phyloP scores from a whole-genome alignment of 2,888 invertebrate species.

The Clitarchus hookeri region DNA sequence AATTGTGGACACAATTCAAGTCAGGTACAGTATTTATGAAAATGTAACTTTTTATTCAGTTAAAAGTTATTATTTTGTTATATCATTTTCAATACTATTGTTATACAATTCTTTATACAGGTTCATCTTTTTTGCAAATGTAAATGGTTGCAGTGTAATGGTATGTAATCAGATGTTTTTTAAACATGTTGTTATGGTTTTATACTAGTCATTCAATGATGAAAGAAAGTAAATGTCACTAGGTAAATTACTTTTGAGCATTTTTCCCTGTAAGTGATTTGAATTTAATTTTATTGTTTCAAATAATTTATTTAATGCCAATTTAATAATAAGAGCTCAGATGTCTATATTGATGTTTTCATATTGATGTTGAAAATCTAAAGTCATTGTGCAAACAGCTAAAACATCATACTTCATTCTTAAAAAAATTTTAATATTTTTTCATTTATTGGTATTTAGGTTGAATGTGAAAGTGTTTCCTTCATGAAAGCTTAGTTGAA shows the following conservation, averaged over 20 bases:
- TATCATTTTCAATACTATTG: neutral
- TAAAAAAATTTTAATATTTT: neutral
- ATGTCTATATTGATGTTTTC: neutral
- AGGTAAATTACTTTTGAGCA: neutral
- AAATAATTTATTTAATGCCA: neutral
- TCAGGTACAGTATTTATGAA: neutral
- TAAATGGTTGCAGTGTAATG: neutral
- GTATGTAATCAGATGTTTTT: neutral
- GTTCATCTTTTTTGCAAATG: neutral
- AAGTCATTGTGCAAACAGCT: neutral
- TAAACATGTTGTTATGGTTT: neutral
- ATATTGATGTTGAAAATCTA: neutral
- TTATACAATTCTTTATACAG: neutral
- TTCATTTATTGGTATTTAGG: neutral
- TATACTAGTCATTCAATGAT: neutral
- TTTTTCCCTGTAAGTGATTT: neutral
- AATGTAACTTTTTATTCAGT: neutral
- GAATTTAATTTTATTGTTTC: neutral
- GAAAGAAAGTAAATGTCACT: neutral
- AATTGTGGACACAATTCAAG: slow-evolving; percentile 3
- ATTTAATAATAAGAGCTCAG: neutral
- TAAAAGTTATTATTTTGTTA: neutral
- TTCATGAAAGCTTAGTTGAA: neutral
- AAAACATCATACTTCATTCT: neutral
- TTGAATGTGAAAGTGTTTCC: neutral